Evolutionary conservation across 2,797 vertebrate genomes (phyloP).

Genomic region (Anomalospiza imberbis): DNA sequence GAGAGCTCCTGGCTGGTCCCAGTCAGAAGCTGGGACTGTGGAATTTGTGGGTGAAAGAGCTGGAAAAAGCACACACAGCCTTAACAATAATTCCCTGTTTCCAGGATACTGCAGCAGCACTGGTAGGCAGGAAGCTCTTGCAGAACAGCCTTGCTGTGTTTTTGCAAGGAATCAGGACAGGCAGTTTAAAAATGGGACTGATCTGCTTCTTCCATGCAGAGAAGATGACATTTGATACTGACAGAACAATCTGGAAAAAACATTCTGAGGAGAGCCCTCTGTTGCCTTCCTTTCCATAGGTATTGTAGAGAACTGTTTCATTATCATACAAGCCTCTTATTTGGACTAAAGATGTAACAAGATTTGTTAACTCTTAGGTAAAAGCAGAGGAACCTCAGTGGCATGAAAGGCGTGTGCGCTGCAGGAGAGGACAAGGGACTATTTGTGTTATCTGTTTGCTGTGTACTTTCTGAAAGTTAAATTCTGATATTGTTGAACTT

Average conservation of each 20-base stretch:
- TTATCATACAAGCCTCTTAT: not conserved
- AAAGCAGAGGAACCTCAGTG: not conserved
- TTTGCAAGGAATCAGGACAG: not conserved
- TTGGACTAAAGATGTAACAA: not conserved
- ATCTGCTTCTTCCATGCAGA: not conserved
- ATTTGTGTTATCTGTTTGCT: not conserved
- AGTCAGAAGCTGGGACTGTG: not conserved
- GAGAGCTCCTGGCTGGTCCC: not conserved
- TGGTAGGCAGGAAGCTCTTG: not conserved
- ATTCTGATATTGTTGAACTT: not conserved
- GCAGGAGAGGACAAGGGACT: not conserved
- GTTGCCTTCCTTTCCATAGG: not conserved
- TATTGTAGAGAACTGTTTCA: not conserved
- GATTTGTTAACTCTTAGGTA: not conserved
- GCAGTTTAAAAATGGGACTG: not conserved
- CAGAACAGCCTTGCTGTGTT: not conserved
- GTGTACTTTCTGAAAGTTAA: not conserved
- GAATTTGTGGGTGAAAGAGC: not conserved
- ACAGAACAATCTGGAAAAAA: not conserved
- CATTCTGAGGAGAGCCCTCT: not conserved
- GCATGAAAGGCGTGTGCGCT: not conserved
- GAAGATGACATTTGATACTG: not conserved
- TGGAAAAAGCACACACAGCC: not conserved
- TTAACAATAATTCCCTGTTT: not conserved
- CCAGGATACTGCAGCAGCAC: not conserved